Conservation (phyloP, 2,888 invertebrate species). For the Clitarchus hookeri region DNA sequence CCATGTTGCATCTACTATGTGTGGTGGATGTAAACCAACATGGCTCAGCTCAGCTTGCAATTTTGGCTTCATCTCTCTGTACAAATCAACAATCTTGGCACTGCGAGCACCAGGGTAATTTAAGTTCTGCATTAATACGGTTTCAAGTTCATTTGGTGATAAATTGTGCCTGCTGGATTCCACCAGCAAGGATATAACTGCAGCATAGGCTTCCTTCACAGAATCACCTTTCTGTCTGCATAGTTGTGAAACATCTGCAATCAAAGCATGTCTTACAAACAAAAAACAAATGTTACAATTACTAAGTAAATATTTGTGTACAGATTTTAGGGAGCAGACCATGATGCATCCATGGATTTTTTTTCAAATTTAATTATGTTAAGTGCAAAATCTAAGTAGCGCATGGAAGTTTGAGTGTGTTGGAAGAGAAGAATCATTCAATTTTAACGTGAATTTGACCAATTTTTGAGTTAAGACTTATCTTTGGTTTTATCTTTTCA, state of each 20-base stretch:
- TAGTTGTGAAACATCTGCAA: conserved; percentile 47
- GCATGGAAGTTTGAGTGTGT: too few relatives aligned
- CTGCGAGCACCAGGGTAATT: conserved; percentile 46
- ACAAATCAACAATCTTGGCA: conserved; percentile 49
- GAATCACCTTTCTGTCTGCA: conserved; percentile 48
- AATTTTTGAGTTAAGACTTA: too few relatives aligned
- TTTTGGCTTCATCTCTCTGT: conserved; percentile 46
- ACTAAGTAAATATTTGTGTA: background rate
- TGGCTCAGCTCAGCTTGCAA: conserved; percentile 49
- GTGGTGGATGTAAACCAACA: conserved; percentile 50
- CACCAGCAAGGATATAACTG: conserved; percentile 49
- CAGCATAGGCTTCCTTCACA: conserved; percentile 49
- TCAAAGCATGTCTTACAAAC: background rate
- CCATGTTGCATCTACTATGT: conserved; percentile 53
- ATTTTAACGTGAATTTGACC: too few relatives aligned
- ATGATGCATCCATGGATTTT: too few relatives aligned
- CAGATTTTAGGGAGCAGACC: background rate
- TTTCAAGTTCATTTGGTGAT: conserved; percentile 47
- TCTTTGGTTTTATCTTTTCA: too few relatives aligned
- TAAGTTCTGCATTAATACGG: conserved; percentile 44
- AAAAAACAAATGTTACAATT: background rate
- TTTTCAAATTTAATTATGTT: too few relatives aligned
- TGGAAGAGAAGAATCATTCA: too few relatives aligned
- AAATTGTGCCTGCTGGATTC: conserved; percentile 50
- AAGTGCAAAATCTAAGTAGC: too few relatives aligned